Conservation (phyloP, 2,797 vertebrate genomes). For the Halcyon leucocephala region DNA sequence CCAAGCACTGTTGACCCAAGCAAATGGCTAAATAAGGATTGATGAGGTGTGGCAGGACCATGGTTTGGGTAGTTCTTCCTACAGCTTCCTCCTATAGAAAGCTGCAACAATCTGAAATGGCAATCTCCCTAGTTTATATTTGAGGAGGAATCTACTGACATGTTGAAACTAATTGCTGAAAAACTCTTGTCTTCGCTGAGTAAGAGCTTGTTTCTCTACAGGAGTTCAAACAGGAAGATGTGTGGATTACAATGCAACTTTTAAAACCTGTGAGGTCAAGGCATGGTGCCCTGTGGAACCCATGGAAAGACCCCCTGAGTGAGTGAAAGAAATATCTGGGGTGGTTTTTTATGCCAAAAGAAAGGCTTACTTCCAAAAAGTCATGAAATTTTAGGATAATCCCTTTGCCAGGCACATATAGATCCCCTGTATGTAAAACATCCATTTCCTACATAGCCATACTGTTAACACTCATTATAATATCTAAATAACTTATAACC, state of each 20-base stretch:
- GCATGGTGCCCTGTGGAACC: slow-evolving; percentile 87
- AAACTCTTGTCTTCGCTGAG: not conserved
- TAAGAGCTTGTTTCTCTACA: slow-evolving; percentile 39
- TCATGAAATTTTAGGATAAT: not conserved
- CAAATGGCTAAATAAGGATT: not conserved
- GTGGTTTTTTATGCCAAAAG: not conserved
- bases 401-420: not conserved
- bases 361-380: not conserved
- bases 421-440: not conserved
- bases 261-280: slow-evolving; percentile 84
- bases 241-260: slow-evolving; percentile 71
- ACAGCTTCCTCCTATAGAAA: slow-evolving; percentile 51
- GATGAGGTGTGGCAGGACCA: slow-evolving; percentile 2
- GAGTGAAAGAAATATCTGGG: slow-evolving; percentile 6
- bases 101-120: slow-evolving; percentile 22
- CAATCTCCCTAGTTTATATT: not conserved
- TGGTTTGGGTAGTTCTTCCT: slow-evolving; percentile 16
- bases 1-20: not conserved
- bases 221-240: slow-evolving; percentile 86
- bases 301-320: slow-evolving; percentile 71
- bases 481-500: not conserved
- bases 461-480: not conserved
- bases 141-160: not conserved
- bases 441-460: not conserved
- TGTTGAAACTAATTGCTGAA: not conserved